Conservation (phyloP, 2,113 vertebrate genomes). For the Poeciliopsis occidentalis region DNA sequence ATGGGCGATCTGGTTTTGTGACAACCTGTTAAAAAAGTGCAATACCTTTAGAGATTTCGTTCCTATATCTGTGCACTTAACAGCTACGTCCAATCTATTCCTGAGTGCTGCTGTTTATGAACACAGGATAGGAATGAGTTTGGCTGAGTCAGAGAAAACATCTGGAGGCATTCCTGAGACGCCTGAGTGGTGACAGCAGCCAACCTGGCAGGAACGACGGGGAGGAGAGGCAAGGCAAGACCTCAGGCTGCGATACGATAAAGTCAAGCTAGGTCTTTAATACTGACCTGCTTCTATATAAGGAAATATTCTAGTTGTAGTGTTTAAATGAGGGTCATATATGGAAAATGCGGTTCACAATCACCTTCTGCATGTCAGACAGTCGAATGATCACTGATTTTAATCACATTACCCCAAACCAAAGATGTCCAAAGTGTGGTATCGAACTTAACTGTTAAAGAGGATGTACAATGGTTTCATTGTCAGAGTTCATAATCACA, state of each 20-base stretch:
- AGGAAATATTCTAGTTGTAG: neutral
- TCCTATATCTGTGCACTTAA: constrained; percentile 2
- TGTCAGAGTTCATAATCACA: too few relatives aligned
- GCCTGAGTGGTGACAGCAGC: constrained; percentile 65
- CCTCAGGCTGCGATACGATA: neutral
- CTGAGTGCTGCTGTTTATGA: constrained; percentile 12
- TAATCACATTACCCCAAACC: too few relatives aligned
- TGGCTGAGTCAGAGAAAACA: constrained; percentile 65
- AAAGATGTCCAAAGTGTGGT: too few relatives aligned
- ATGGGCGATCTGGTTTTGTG: constrained; percentile 32
- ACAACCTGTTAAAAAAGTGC: neutral
- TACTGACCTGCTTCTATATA: neutral
- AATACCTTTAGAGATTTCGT: neutral
- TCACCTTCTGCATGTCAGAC: too few relatives aligned
- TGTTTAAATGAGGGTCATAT: neutral
- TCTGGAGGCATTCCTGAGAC: constrained; percentile 77
- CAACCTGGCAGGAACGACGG: constrained; percentile 32
- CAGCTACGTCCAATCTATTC: constrained; percentile 25
- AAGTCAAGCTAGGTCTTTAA: neutral
- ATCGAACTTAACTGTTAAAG: too few relatives aligned
- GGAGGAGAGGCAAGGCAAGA: neutral
- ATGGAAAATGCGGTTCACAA: too few relatives aligned
- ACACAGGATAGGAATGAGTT: constrained; percentile 37
- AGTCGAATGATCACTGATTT: too few relatives aligned
- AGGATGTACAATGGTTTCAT: too few relatives aligned